phyloP scores from a whole-genome alignment of 2,797 vertebrate species.

The Acanthurus tractus region DNA sequence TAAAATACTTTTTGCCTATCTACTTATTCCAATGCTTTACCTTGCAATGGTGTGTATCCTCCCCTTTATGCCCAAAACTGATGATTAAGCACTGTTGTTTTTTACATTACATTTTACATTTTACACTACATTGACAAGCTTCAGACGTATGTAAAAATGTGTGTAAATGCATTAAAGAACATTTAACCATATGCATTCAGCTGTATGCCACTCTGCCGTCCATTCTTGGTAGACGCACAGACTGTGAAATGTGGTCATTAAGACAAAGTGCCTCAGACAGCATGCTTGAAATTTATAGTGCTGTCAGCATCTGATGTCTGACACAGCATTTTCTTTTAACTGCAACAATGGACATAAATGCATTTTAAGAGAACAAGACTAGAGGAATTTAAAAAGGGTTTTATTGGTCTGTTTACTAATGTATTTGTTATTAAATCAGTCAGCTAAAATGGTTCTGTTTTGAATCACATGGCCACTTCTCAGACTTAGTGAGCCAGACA shows the following conservation, averaged over 20 bases:
- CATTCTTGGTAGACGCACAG: background rate
- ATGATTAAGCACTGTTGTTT: constrained; percentile 2
- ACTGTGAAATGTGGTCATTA: constrained; percentile 15
- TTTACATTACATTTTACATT: constrained; percentile 35
- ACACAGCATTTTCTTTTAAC: constrained; percentile 12
- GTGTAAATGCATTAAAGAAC: constrained; percentile 58
- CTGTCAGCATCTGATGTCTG: background rate
- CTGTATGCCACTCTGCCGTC: constrained; percentile 15
- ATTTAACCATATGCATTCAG: constrained; percentile 38
- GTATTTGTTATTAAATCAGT: background rate
- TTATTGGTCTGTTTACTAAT: background rate
- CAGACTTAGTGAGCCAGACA: background rate
- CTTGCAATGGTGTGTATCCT: constrained; percentile 3
- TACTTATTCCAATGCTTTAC: background rate
- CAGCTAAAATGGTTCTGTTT: background rate
- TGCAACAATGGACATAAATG: background rate
- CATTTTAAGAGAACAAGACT: background rate
- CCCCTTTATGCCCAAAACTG: background rate
- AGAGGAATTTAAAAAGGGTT: background rate
- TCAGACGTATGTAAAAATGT: constrained; percentile 32
- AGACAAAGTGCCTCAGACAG: constrained; percentile 30
- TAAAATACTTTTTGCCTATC: background rate
- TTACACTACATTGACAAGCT: background rate
- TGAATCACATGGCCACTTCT: background rate
- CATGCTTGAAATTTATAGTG: constrained; percentile 34